Percentiles rank a stretch among this genome's conserved stretches.
phyloP scores from a whole-genome alignment of 2,113 vertebrate species.

The Salminus brasiliensis region DNA sequence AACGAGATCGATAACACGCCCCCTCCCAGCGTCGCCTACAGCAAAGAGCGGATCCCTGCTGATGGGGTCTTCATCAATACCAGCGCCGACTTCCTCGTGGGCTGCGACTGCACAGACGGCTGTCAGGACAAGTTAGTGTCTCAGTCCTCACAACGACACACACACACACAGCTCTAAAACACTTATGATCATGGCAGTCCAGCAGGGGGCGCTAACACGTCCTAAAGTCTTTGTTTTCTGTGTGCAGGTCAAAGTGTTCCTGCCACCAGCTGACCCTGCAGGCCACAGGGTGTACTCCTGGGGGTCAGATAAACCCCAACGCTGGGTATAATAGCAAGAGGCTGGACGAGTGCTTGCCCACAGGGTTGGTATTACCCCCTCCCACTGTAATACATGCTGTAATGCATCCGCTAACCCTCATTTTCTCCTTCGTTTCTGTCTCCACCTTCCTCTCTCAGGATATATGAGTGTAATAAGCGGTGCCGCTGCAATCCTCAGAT shows the following conservation, averaged over 20 bases:
- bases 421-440: background rate
- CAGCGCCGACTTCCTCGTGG: constrained; percentile 89
- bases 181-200: no score
- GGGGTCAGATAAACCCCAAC: constrained; percentile 85
- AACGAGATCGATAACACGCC: constrained; percentile 94
- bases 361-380: constrained; percentile 80
- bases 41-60: constrained; percentile 93
- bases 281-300: constrained; percentile 92
- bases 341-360: constrained; percentile 94
- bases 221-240: constrained; percentile 24
- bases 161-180: no score
- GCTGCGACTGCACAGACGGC: constrained; percentile 94
- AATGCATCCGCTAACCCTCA: background rate
- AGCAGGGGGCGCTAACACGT: no score
- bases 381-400: background rate
- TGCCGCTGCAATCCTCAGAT: constrained; percentile 88
- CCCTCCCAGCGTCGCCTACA: constrained; percentile 91
- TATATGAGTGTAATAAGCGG: constrained; percentile 95
- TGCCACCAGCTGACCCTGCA: constrained; percentile 95
- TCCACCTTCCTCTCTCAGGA: constrained; percentile 68
- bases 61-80: constrained; percentile 97
- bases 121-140: constrained; percentile 92
- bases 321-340: constrained; percentile 91
- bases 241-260: constrained; percentile 87
- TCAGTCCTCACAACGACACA: background rate